Evolutionary conservation across 2,113 vertebrate species (phyloP).

Genomic region (Accipiter virgatus): DNA sequence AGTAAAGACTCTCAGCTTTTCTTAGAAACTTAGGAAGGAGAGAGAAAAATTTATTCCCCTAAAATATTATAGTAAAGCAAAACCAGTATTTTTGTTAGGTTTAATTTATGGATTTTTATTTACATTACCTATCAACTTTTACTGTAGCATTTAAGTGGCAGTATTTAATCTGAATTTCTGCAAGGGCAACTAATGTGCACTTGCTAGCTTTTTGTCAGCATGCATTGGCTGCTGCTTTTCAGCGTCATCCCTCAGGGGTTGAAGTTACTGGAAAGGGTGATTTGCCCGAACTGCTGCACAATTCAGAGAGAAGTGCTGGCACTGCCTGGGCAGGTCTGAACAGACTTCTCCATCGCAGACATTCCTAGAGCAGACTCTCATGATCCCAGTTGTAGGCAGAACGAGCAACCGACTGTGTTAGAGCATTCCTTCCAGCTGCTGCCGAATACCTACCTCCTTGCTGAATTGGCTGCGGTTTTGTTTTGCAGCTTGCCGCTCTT

Average conservation of each 20-base stretch:
- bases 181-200: neutral
- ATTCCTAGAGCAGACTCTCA: neutral
- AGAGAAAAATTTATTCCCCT: neutral
- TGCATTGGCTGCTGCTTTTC: neutral
- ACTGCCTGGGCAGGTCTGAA: slow-evolving; percentile 1
- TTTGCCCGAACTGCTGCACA: neutral
- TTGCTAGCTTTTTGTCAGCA: neutral
- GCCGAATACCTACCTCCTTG: neutral
- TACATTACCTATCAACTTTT: neutral
- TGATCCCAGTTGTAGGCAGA: neutral
- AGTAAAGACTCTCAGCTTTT: neutral
- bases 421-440: neutral
- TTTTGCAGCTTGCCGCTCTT: neutral
- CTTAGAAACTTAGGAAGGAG: neutral
- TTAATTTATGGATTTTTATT: neutral
- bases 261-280: neutral
- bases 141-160: neutral
- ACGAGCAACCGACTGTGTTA: neutral
- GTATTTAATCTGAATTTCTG: neutral
- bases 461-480: neutral
- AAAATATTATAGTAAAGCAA: neutral
- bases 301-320: neutral
- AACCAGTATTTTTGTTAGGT: neutral
- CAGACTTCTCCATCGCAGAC: neutral
- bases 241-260: neutral